Percentiles rank a stretch among this genome's conserved stretches.
phyloP scores from a whole-genome alignment of 2,797 vertebrate species.

The Coilia nasus region DNA sequence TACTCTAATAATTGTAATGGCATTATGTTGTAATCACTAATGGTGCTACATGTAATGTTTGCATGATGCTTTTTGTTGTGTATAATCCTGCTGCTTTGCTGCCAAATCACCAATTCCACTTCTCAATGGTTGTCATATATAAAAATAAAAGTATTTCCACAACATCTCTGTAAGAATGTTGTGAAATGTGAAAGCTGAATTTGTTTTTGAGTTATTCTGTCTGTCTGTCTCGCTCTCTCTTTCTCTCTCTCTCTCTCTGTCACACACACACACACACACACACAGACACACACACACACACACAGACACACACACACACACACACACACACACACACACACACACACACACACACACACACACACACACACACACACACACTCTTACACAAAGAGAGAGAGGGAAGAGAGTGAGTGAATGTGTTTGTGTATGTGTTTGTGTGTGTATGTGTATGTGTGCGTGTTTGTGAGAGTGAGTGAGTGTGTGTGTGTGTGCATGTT shows the following conservation, averaged over 20 bases:
- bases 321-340: slow-evolving; percentile 11
- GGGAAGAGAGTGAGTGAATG: too few species aligned
- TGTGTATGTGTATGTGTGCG: too few species aligned
- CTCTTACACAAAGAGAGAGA: too few species aligned
- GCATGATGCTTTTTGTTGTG: too few species aligned
- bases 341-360: too few species aligned
- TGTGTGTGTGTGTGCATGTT: not conserved
- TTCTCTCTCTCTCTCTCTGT: not conserved
- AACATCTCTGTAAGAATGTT: not conserved
- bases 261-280: not conserved
- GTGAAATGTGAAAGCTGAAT: not conserved
- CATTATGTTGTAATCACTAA: too few species aligned
- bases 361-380: too few species aligned
- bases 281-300: slow-evolving; percentile 31
- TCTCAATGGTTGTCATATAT: not conserved
- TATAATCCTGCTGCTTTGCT: not conserved
- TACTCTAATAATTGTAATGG: too few species aligned
- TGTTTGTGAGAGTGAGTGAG: not conserved
- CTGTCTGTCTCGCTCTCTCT: slow-evolving; percentile 3
- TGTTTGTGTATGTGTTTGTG: too few species aligned
- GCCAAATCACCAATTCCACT: not conserved
- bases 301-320: slow-evolving; percentile 26
- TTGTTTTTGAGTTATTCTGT: not conserved
- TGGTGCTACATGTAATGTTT: too few species aligned
- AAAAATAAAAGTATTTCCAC: not conserved